Percentiles rank a stretch among this genome's conserved stretches.
Conservation (phyloP, 2,797 vertebrate species). For the Pantherophis vulpinus region DNA sequence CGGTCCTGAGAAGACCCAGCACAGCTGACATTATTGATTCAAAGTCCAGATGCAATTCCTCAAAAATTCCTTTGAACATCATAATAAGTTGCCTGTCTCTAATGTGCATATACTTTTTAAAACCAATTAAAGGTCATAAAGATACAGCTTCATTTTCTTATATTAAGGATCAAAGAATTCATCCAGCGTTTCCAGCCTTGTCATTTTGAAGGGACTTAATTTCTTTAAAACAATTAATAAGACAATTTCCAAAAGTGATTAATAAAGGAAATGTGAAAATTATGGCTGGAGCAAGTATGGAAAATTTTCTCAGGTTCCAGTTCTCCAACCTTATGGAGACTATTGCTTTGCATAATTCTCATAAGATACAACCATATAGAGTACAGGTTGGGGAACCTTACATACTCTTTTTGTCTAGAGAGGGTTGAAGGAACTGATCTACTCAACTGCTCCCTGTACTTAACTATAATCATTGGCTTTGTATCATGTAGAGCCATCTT, state of each 20-base stretch:
- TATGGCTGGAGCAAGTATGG: not conserved
- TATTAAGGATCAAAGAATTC: not conserved
- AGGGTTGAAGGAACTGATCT: not conserved
- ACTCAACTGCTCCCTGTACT: not conserved
- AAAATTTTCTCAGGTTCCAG: not conserved
- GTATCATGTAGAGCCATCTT: not conserved
- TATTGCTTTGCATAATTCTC: not conserved
- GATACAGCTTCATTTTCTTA: not conserved
- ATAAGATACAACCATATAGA: not conserved
- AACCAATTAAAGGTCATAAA: not conserved
- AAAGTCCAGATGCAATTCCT: not conserved
- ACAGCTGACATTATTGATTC: not conserved
- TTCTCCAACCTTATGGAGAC: not conserved
- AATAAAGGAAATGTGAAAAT: not conserved
- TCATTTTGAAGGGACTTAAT: not conserved
- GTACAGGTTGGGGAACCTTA: not conserved
- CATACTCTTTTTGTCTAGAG: not conserved
- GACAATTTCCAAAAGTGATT: not conserved
- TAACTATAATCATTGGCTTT: not conserved
- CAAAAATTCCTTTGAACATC: not conserved
- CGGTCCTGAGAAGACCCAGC: not conserved
- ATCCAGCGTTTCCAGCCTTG: not conserved
- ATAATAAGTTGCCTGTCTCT: not conserved
- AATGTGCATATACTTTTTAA: not conserved
- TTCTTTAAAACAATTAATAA: not conserved